Evolutionary conservation across 2,888 invertebrate genomes (phyloP).

Genomic region (Salpingus planirostris): DNA sequence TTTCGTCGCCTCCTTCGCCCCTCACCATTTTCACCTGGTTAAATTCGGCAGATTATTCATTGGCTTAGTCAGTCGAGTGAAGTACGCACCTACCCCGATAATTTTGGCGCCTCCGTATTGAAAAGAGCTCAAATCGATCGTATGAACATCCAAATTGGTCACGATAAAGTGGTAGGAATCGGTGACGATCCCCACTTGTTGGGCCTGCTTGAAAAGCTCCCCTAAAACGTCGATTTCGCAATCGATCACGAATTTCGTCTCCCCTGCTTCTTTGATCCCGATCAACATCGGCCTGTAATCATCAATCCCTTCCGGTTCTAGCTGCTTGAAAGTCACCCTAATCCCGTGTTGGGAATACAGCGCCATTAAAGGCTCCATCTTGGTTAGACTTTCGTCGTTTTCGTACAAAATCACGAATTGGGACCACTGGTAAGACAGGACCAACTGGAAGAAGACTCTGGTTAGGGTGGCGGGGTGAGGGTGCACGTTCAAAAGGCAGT

Average conservation of each 20-base stretch:
- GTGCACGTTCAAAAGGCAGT: conserved; percentile 17
- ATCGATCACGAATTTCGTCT: conserved; percentile 65
- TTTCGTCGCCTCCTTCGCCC: too few species aligned
- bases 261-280: conserved; percentile 60
- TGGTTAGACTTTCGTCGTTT: conserved; percentile 55
- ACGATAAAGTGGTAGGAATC: conserved; percentile 70
- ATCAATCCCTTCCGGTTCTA: conserved; percentile 54
- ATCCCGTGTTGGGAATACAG: conserved; percentile 47
- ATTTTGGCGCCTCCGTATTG: conserved; percentile 76
- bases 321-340: conserved; percentile 50
- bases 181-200: conserved; percentile 80
- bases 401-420: conserved; percentile 80
- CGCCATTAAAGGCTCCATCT: conserved; percentile 62
- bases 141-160: conserved; percentile 73
- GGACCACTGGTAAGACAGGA: conserved; percentile 66
- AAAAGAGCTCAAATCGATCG: conserved; percentile 67
- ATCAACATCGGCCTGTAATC: conserved; percentile 51
- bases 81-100: conserved; percentile 47
- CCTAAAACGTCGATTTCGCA: conserved; percentile 54
- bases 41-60: too few species aligned
- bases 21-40: too few species aligned
- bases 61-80: neutral
- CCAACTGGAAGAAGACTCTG: conserved; percentile 58
- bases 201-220: conserved; percentile 58
- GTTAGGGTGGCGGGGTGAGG: conserved; percentile 16